Evolutionary conservation across 2,888 invertebrate genomes (phyloP), one percentile per base, ranked within the genome.

Genomic region (Temnothorax ravouxi): DNA sequence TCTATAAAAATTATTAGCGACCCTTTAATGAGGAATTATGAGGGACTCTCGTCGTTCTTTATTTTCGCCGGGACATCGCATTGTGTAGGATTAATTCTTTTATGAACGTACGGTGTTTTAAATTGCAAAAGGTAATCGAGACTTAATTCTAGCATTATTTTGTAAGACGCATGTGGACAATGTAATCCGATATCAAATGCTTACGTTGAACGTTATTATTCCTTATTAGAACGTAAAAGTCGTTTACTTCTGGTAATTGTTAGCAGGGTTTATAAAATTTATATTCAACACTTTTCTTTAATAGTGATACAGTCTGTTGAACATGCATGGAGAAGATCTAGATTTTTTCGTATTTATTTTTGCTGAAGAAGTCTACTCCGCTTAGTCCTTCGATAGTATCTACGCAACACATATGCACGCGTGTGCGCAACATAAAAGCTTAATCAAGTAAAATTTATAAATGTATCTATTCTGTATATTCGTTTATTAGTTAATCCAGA

Each of bases 1-100:
- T 80, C 59, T 80, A 80, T 80, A 72, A 72, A 72, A 80, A 80
- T 80, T 80, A 80, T 80, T 80, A 80, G 79, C 79, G 59, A 72
- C 47, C 59, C 72, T 80, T 56, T 80, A 61, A 80, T 80, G 79
- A 80, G 59, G 13, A 72, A 80, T 80, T 72, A 80, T 29, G 79
- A 61, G 72, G 34, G 34, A 18, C 79, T 72, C 38, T 72, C 38
- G 52, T 64, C 52, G 25, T 50, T 80, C 47, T 59, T 72, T 72
- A 80, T 59, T 80, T 80, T 61, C 21, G 15, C 11, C 69, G 44
- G 8, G 34, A 38, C 25, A 50, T 44, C 59, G 29, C 66, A 66
- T 44, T 76, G 18, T 18, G 59, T 21, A 11, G 21, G 47, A 69
- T 56, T 71, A 34, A 71, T 44, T 71, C 21, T 44, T 71, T 71